Conservation (phyloP, 2,888 invertebrate species). For the Zelleria hepariella region DNA sequence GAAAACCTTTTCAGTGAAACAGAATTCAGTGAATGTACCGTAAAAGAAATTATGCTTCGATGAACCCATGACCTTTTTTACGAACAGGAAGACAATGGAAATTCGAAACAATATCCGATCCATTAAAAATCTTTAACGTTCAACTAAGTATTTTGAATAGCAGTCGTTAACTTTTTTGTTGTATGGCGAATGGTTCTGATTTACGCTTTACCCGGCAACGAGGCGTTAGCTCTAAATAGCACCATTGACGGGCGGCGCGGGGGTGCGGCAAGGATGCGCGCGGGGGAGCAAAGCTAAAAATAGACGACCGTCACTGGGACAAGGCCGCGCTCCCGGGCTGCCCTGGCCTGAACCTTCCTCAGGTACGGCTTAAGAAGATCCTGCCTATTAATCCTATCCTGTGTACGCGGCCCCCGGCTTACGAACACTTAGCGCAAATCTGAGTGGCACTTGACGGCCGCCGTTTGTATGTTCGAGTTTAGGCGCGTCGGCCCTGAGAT, state of each 20-base stretch:
- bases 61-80: no score
- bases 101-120: not conserved
- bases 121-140: not conserved
- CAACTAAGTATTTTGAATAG: not conserved
- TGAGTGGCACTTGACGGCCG: conserved; percentile 22
- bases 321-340: conserved; percentile 47
- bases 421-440: conserved; percentile 36
- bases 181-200: conserved; percentile 1
- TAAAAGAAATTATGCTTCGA: not conserved
- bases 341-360: conserved; percentile 15
- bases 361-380: conserved; percentile 49
- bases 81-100: not conserved
- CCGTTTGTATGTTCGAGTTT: not conserved
- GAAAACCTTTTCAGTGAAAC: not conserved
- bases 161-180: not conserved
- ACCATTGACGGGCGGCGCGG: conserved; percentile 43
- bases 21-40: not conserved
- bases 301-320: conserved; percentile 60
- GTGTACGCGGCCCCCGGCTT: conserved; percentile 22
- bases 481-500: not conserved
- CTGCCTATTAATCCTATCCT: conserved; percentile 46
- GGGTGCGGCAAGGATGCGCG: conserved; percentile 24
- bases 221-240: conserved; percentile 51
- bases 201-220: conserved; percentile 21
- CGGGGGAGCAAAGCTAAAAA: conserved; percentile 46